These are phyloP conservation scores for Echinometra lucunter DNA, from an alignment of 53 echinoderm and acorn worm species.

Conservation along the genomic window DNA sequence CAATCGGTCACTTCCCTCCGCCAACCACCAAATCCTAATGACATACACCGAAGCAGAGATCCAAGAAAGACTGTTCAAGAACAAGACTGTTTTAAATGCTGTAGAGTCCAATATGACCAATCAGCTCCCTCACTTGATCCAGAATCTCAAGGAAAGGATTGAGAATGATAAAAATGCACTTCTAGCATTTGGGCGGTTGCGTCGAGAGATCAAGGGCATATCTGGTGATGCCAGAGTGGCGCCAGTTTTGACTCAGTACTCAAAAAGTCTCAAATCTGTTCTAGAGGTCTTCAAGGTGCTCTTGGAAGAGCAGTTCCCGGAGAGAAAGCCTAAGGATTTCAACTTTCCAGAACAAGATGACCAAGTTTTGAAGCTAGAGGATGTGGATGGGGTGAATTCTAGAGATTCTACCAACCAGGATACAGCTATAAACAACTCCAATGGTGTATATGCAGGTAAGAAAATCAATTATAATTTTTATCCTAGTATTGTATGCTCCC, in stretches of 20 bases:
- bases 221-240: constrained; percentile 90
- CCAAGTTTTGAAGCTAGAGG: constrained; percentile 74
- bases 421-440: constrained; percentile 1
- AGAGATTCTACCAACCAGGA: neutral
- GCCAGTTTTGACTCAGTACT: constrained; percentile 88
- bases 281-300: constrained; percentile 80
- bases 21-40: constrained; percentile 91
- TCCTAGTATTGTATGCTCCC: neutral
- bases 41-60: constrained; percentile 85
- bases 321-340: constrained; percentile 74
- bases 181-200: constrained; percentile 84
- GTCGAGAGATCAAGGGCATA: constrained; percentile 87
- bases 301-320: constrained; percentile 84
- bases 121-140: constrained; percentile 80
- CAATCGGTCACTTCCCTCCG: constrained; percentile 68
- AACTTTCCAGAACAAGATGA: constrained; percentile 77
- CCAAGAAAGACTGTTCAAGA: constrained; percentile 89
- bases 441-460: constrained; percentile 14
- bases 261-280: constrained; percentile 80
- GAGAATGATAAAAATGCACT: constrained; percentile 95
- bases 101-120: constrained; percentile 84
- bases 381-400: constrained; percentile 48
- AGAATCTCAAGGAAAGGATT: constrained; percentile 86
- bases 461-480: neutral
- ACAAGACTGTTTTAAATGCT: constrained; percentile 91